Evolutionary conservation across 2,113 vertebrate genomes (phyloP).

Genomic region (Apteryx owenii): DNA sequence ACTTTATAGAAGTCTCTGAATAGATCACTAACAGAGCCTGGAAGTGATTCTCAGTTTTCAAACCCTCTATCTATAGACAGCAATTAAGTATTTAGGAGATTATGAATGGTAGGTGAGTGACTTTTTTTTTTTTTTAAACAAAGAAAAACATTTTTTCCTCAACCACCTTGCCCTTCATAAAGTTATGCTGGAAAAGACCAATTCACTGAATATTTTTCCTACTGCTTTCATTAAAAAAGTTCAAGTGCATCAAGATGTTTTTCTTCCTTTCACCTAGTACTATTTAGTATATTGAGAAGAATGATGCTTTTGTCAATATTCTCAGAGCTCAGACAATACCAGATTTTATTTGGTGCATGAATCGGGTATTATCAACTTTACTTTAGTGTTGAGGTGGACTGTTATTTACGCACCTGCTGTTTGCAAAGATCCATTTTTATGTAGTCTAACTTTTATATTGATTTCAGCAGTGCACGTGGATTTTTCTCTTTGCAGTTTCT

Average conservation of each 20-base stretch:
- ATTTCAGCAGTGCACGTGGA: not conserved
- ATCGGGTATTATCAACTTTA: not conserved
- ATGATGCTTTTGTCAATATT: not conserved
- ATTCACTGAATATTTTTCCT: not conserved
- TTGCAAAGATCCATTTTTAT: not conserved
- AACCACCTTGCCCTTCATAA: not conserved
- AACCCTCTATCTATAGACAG: not conserved
- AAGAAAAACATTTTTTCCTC: not conserved
- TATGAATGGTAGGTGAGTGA: not conserved
- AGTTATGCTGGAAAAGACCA: not conserved
- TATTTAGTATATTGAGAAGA: not conserved
- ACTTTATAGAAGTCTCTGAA: not conserved
- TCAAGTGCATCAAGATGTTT: fast-evolving
- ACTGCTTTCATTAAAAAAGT: not conserved
- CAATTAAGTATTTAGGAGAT: constrained; percentile 29
- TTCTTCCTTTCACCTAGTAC: not conserved
- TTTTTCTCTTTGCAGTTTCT: not conserved
- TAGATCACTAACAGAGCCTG: not conserved
- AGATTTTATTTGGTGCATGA: not conserved
- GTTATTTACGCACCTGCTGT: not conserved
- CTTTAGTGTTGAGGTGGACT: not conserved
- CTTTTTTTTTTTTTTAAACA: not conserved
- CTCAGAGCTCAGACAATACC: not conserved
- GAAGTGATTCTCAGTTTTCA: not conserved
- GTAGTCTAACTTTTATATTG: not conserved